Evolutionary conservation across 2,797 vertebrate genomes (phyloP), one percentile per base, ranked within the genome.

Genomic region (Holocentrus rufus): DNA sequence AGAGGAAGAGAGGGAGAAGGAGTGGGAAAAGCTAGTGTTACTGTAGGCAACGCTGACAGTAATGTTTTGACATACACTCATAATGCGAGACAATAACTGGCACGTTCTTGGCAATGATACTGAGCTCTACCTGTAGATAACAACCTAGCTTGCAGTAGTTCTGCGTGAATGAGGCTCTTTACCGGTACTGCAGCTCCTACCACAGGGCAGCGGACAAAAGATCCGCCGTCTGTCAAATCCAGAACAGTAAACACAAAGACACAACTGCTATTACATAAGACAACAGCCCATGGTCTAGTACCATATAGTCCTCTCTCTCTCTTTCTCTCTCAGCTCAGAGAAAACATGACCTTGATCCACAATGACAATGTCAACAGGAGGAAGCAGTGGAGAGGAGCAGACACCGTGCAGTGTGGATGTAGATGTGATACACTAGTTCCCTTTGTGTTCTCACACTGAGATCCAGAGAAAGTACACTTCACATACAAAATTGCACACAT

Each of bases 61-160:
- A 85, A 86, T 83, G 84, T 89, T 89, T 74, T 86, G 86, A 89
- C 84, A 72, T 30, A 39, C 60, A 50, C 73, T 55, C 61, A 17
- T 30, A 1, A 77, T 73, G 75, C 66, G 68, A 77, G 75, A 59
- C 66, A 53, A 44, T 68, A 69, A 76, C 63, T 52, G 69, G 31
- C 60, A 73, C 11, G 34, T 6, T 44, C 58, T 67, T 65, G 71
- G 47, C 30, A 10, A 10, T 11, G 56, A 59, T 46, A 56, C 64
- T 2, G 11, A 62, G 69, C 49, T 82, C 65, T 52, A 81, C 81
- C 84, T 83, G 74, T 58, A n/a, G 64, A 54, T 18, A 57, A 53
- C 69, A 20, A 72, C 82, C 72, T 70, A 85, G 52, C 84, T 81
- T 74, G 79, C 83, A 44, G 22, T 6, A n/a, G 57, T 62, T 64